A percentile compares a stretch with the other conserved stretches of the same genome.
Evolutionary conservation across 2,888 invertebrate genomes (phyloP).

Genomic region (Torymus aiolomorphi): DNA sequence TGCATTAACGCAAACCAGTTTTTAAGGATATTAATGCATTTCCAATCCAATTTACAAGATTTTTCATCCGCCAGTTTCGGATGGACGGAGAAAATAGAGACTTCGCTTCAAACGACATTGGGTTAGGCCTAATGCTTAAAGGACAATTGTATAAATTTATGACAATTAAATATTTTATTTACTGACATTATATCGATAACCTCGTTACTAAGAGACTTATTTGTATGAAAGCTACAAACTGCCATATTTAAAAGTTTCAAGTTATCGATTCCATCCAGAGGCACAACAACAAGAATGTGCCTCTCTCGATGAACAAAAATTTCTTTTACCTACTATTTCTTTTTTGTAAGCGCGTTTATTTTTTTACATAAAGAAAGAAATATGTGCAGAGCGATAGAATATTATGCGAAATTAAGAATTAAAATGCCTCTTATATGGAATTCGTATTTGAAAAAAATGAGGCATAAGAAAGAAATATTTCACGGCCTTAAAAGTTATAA

Average conservation of each 20-base stretch:
- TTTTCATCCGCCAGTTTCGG: neutral
- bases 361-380: constrained; percentile 28
- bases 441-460: constrained; percentile 21
- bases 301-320: constrained; percentile 27
- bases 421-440: constrained; percentile 9
- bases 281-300: constrained; percentile 6
- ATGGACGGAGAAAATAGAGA: constrained; percentile 5
- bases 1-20: constrained; percentile 45
- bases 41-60: constrained; percentile 6
- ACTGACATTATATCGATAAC: constrained; percentile 20
- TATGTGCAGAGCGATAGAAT: constrained; percentile 38
- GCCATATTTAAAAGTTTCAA: constrained; percentile 52
- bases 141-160: constrained; percentile 28
- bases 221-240: constrained; percentile 41
- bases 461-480: constrained; percentile 27
- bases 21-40: constrained; percentile 30
- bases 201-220: constrained; percentile 41
- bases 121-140: constrained; percentile 23
- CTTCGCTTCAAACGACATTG: neutral
- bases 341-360: constrained; percentile 40
- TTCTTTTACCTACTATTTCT: constrained; percentile 18
- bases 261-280: constrained; percentile 21
- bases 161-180: constrained; percentile 12
- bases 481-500: constrained; percentile 50
- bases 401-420: constrained; percentile 41